Percentiles rank a stretch among this genome's conserved stretches.
These are phyloP conservation scores for Suillia variegata DNA, from an alignment of 2,888 invertebrate species.

Conservation along the genomic window DNA sequence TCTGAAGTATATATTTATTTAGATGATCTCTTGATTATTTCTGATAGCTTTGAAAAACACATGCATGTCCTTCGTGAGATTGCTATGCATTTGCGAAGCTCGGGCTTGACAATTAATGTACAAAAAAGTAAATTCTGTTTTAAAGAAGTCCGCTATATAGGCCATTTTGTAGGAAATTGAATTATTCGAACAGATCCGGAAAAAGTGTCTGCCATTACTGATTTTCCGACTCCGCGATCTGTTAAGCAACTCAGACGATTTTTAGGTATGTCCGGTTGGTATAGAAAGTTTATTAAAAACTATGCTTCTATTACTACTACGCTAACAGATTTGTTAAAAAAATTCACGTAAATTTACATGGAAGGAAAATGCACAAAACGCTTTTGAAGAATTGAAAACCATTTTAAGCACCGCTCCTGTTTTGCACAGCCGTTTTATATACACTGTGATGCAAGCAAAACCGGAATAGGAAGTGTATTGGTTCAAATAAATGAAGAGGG, in stretches of 20 bases:
- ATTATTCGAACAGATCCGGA: slow-evolving; percentile 16
- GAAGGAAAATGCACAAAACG: not conserved
- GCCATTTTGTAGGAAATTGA: slow-evolving; percentile 22
- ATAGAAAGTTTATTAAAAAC: slow-evolving; percentile 19
- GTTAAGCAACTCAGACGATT: slow-evolving; percentile 22
- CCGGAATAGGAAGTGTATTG: slow-evolving; percentile 19
- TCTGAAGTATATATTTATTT: slow-evolving; percentile 6
- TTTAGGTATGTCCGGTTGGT: slow-evolving; percentile 26
- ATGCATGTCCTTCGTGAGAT: too few relatives aligned
- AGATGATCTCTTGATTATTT: slow-evolving; percentile 15
- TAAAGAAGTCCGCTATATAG: slow-evolving; percentile 19
- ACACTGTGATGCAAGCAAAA: slow-evolving; percentile 17
- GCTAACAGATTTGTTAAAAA: slow-evolving; percentile 15
- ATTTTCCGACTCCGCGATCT: slow-evolving; percentile 20
- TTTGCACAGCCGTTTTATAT: slow-evolving; percentile 16
- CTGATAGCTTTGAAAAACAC: too few relatives aligned
- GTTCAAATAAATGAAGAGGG: slow-evolving; percentile 13
- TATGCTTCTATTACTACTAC: slow-evolving; percentile 20
- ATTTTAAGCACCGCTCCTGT: slow-evolving; percentile 20
- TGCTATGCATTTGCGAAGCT: not conserved
- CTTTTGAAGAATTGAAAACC: slow-evolving; percentile 5
- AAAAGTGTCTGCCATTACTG: slow-evolving; percentile 17
- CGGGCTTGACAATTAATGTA: slow-evolving; percentile 8
- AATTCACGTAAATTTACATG: slow-evolving; percentile 10
- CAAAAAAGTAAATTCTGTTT: slow-evolving; percentile 18